Percentiles rank a stretch among this genome's conserved stretches.
Conservation (phyloP, 2,888 invertebrate species). For the Yponomeuta plumbellus region DNA sequence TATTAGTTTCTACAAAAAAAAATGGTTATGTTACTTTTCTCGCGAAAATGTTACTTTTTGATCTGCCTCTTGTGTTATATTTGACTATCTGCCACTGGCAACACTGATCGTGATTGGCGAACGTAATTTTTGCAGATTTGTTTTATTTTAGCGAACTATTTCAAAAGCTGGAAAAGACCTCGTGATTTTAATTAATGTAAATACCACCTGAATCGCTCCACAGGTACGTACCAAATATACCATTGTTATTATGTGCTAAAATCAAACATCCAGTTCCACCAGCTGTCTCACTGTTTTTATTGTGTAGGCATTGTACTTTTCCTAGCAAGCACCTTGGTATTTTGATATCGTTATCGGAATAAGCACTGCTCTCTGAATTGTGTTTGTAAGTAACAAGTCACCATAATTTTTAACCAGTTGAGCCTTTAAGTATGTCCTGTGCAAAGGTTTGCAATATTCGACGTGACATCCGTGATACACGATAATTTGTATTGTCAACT, state of each 20-base stretch:
- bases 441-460: too few relatives aligned
- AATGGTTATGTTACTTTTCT: too few relatives aligned
- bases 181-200: conserved; percentile 7
- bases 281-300: conserved; percentile 12
- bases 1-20: too few relatives aligned
- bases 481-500: too few relatives aligned
- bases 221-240: conserved; percentile 1
- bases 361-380: background rate
- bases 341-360: background rate
- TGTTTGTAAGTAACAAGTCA: background rate
- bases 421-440: too few relatives aligned
- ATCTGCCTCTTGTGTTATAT: too few relatives aligned
- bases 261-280: background rate
- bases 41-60: too few relatives aligned
- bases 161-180: background rate
- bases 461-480: too few relatives aligned
- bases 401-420: too few relatives aligned
- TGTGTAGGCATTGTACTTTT: background rate
- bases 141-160: background rate
- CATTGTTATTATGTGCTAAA: background rate
- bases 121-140: background rate
- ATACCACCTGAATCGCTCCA: background rate
- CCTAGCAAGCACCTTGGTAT: background rate
- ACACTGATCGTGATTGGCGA: background rate
- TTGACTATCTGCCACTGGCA: too few relatives aligned